Conservation (phyloP, 1,140 invertebrate genomes). For the Ips typographus region DNA sequence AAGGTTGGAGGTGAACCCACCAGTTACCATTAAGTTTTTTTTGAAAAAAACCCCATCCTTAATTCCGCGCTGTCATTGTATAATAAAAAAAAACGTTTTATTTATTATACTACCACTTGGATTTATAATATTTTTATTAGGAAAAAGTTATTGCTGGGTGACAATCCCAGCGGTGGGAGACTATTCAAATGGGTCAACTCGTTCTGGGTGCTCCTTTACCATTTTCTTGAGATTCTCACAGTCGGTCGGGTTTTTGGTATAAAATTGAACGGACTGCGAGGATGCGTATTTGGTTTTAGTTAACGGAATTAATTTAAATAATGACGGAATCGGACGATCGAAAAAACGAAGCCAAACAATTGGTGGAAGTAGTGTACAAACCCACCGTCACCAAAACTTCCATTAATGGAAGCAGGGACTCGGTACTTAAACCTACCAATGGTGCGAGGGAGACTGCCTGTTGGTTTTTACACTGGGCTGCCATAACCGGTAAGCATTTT, state of each 20-base stretch:
- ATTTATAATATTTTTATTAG: background rate
- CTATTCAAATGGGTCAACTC: background rate
- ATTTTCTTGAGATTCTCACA: background rate
- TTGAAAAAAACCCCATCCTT: too few species aligned
- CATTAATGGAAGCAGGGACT: constrained; percentile 3
- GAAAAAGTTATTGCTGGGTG: background rate
- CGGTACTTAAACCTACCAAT: background rate
- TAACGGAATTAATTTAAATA: background rate
- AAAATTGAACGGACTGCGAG: background rate
- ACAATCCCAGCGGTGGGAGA: background rate
- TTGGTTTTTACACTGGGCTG: constrained; percentile 31
- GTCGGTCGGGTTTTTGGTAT: background rate
- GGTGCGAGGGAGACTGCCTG: constrained; percentile 12
- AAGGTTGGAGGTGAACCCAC: background rate
- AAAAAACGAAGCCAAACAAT: constrained; percentile 14
- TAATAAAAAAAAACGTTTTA: constrained; percentile 3
- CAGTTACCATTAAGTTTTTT: background rate
- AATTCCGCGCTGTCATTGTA: background rate
- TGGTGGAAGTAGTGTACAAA: constrained; percentile 24
- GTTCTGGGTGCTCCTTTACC: background rate
- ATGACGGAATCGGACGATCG: background rate
- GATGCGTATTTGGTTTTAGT: background rate
- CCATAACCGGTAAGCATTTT: constrained; percentile 20
- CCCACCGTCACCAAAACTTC: constrained; percentile 12
- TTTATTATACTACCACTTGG: background rate